Conservation (phyloP, 2,113 vertebrate species). For the Crocuta crocuta region DNA sequence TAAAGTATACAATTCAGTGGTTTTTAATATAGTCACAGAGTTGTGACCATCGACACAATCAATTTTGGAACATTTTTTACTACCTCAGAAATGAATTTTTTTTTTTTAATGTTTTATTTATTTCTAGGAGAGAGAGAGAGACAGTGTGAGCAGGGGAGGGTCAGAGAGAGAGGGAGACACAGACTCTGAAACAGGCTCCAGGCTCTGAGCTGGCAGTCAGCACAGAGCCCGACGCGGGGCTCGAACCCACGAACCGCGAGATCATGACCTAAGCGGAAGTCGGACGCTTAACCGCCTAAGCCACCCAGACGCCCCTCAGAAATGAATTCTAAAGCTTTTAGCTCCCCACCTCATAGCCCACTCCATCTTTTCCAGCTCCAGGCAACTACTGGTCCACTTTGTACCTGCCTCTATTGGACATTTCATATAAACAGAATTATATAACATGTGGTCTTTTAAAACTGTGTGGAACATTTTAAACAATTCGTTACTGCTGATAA, state of each 20-base stretch:
- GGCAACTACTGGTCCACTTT: not conserved
- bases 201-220: no score
- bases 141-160: no score
- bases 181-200: no score
- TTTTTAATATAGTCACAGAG: not conserved
- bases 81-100: not conserved
- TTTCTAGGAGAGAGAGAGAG: no score
- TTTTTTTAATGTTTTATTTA: no score
- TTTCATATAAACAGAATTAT: not conserved
- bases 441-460: not conserved
- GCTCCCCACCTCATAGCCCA: accelerated
- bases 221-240: no score
- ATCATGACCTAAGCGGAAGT: no score
- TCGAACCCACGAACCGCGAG: no score
- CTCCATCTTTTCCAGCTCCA: not conserved
- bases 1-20: not conserved
- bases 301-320: not conserved
- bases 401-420: not conserved
- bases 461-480: not conserved
- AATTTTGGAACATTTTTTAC: not conserved
- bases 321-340: not conserved
- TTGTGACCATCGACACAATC: not conserved
- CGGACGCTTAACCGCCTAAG: no score
- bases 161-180: no score
- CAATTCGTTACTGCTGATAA: not conserved